Conservation (phyloP, 2,113 vertebrate genomes). For the Nettapus auritus region DNA sequence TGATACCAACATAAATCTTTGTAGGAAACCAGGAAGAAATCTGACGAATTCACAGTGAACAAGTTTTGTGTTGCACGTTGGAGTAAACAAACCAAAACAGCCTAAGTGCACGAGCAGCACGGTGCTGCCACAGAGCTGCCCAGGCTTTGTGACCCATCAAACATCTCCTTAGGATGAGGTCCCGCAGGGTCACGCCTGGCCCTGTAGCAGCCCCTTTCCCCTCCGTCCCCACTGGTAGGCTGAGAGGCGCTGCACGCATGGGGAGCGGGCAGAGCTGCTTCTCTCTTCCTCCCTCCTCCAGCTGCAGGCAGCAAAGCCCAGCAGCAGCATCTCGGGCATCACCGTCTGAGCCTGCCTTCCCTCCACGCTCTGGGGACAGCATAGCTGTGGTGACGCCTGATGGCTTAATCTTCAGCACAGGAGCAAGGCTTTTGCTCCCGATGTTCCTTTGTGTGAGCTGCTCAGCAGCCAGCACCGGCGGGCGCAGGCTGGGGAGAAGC, state of each 20-base stretch:
- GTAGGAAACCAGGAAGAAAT: neutral
- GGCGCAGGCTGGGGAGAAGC: neutral
- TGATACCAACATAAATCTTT: neutral
- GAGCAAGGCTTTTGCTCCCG: neutral
- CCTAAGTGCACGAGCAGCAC: fast-evolving
- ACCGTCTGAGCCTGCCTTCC: neutral
- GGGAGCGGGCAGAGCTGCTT: neutral
- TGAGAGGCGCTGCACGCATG: neutral
- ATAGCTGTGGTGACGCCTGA: fast-evolving
- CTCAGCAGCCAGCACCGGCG: neutral
- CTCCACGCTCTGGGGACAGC: neutral
- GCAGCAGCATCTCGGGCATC: neutral
- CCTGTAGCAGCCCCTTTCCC: neutral
- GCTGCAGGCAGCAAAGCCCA: neutral
- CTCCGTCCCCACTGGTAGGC: neutral
- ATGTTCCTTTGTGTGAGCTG: fast-evolving
- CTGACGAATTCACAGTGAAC: neutral
- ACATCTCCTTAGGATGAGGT: neutral
- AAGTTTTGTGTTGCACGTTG: neutral
- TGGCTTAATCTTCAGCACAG: neutral
- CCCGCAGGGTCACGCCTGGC: fast-evolving
- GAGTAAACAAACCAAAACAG: neutral
- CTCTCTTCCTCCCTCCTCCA: neutral
- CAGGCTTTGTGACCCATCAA: neutral
- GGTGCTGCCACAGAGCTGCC: neutral